phyloP scores from a whole-genome alignment of 64 coral and sea anemone genomes.

The Pachyseris speciosa region DNA sequence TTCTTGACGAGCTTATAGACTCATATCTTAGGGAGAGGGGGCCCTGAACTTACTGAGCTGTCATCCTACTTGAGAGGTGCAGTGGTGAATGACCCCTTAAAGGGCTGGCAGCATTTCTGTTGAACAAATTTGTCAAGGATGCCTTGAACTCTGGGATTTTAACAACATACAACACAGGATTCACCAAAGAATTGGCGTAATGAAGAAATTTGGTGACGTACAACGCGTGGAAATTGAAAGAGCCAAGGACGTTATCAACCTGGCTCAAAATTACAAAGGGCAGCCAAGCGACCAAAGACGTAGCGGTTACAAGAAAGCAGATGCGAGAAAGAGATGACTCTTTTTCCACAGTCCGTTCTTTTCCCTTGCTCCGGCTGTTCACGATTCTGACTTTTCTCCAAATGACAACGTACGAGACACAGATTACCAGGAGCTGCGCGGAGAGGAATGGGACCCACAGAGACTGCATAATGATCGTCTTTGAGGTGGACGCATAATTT shows the following conservation, averaged over 20 bases:
- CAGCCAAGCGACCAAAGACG: neutral
- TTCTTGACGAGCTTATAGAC: too few species aligned
- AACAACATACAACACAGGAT: neutral
- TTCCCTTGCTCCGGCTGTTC: neutral
- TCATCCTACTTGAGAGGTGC: too few species aligned
- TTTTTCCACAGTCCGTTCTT: neutral
- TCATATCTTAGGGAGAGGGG: too few species aligned
- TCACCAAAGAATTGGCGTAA: neutral
- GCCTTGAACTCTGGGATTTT: slow-evolving; percentile 7
- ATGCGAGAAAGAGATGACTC: neutral
- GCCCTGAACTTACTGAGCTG: too few species aligned
- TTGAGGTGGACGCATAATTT: neutral
- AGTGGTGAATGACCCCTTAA: too few species aligned
- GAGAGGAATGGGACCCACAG: slow-evolving; percentile 18
- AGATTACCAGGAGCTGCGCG: neutral
- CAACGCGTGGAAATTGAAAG: neutral
- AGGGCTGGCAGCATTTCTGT: neutral
- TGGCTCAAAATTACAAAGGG: neutral
- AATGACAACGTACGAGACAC: neutral
- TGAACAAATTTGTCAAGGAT: neutral
- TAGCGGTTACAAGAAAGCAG: neutral
- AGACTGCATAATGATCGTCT: too few species aligned
- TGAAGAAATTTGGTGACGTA: slow-evolving; percentile 2
- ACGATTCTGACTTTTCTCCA: neutral
- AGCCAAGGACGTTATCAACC: neutral